Conservation (phyloP, 2,797 vertebrate genomes). For the Dryobates pubescens region DNA sequence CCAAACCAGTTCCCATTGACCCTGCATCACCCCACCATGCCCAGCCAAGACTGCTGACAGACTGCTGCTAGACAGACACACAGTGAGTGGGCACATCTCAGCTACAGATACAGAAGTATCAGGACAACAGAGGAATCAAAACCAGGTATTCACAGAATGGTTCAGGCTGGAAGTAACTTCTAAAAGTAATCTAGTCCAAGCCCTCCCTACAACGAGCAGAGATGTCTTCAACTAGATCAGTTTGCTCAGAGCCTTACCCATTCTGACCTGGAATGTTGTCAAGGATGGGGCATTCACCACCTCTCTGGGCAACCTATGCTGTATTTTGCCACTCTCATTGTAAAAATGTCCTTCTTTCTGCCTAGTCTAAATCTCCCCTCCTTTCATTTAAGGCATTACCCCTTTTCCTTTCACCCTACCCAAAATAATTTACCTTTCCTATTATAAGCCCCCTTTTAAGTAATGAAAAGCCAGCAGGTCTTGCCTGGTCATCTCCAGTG, state of each 20-base stretch:
- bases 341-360: background rate
- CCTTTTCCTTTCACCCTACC: too few species aligned
- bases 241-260: rapidly evolving
- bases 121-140: background rate
- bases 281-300: background rate
- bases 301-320: rapidly evolving
- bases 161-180: background rate
- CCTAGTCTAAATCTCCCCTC: background rate
- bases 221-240: rapidly evolving
- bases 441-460: background rate
- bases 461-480: background rate
- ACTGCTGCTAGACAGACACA: too few species aligned
- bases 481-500: background rate
- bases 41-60: background rate
- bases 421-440: background rate
- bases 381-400: background rate
- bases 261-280: rapidly evolving
- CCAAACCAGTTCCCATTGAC: background rate
- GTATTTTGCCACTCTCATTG: rapidly evolving
- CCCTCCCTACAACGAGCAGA: background rate
- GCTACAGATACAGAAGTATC: background rate
- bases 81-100: background rate
- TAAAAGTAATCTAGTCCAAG: rapidly evolving
- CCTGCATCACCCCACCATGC: background rate
- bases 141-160: background rate